Base-by-base conservation (phyloP, 2,113 vertebrate species). In the Lepus americanus region DNA sequence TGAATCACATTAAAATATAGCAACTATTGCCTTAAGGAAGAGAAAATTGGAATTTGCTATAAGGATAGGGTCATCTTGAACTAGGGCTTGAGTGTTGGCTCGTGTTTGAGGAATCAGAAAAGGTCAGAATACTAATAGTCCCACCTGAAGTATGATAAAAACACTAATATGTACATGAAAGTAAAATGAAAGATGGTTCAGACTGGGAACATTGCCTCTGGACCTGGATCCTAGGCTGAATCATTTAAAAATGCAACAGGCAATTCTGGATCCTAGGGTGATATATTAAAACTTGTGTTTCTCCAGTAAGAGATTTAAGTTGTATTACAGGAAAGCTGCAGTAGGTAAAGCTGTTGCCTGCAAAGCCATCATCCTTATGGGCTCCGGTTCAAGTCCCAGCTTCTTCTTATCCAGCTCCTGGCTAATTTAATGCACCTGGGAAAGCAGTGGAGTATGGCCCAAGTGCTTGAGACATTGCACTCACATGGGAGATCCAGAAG, bases 41-140 rank as follows among this genome's bases (percentile, higher is more conserved):
- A 76, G 4, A 87, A 87, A 59, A 83, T 1, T 82, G 66, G 20
- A 16, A 87, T 84, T 83, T 80, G 6, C 39, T 84, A 1, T 73
- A 9, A 63, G 11, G 11, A 39, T 17, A 67, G 14, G 12, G 9
- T 72, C 8, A 16, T 7, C 9, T 29, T 89, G 33, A 90, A 51
- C 6, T 53, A 69, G 11, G 12, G 72, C 33, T 89, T 92, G 8
- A 88, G 86, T 61, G 3, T 10, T 77, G 39, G 6, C 19, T 25
- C 55, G 27, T 83, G 19, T 70, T 70, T 61, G 31, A 70, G n/a
- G 55, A 95, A 81, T 51, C 25, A 1, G 33, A 87, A 39, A 72
- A 1, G 9, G 1, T 0, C 7, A 6, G 29, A 85, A 61, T 16
- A 9, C 29, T 0, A 0, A n/a, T 67, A 53, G 6, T 66, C 19